Conservation (phyloP, 2,888 invertebrate genomes). For the Sminthurinus aureus region DNA sequence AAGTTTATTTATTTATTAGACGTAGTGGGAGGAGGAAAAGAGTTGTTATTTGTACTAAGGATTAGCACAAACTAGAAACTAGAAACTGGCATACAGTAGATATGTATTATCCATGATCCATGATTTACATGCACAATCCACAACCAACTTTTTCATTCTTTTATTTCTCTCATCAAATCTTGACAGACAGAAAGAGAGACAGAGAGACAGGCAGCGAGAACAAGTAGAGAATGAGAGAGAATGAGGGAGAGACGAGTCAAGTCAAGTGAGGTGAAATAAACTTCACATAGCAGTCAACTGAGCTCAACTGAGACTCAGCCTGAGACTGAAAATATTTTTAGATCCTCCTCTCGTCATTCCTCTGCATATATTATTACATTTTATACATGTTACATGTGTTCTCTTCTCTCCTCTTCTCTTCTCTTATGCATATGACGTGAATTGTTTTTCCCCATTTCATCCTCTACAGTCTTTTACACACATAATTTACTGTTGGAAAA, state of each 20-base stretch:
- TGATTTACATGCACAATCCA: neutral
- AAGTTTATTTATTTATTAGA: constrained; percentile 28
- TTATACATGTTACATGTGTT: neutral
- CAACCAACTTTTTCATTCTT: neutral
- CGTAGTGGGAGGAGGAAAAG: constrained; percentile 24
- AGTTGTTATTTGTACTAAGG: constrained; percentile 16
- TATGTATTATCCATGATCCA: neutral
- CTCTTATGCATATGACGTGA: too few relatives aligned
- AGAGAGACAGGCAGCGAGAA: neutral
- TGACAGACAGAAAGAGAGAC: neutral
- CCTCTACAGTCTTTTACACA: too few relatives aligned
- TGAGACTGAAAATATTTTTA: neutral
- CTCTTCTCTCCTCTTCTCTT: neutral
- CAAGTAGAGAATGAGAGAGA: neutral
- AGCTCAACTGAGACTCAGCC: neutral
- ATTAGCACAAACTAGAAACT: neutral
- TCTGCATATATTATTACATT: neutral
- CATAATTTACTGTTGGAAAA: too few relatives aligned
- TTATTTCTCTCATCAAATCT: neutral
- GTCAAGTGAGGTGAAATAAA: neutral
- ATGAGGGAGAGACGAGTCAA: neutral
- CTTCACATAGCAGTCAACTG: neutral
- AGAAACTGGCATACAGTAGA: neutral
- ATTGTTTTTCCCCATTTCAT: too few relatives aligned
- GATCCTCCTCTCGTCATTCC: neutral